These are phyloP conservation scores for Epizoanthus rinbou DNA, from an alignment of 92 coral and sea anemone genomes.

Conservation along the genomic window DNA sequence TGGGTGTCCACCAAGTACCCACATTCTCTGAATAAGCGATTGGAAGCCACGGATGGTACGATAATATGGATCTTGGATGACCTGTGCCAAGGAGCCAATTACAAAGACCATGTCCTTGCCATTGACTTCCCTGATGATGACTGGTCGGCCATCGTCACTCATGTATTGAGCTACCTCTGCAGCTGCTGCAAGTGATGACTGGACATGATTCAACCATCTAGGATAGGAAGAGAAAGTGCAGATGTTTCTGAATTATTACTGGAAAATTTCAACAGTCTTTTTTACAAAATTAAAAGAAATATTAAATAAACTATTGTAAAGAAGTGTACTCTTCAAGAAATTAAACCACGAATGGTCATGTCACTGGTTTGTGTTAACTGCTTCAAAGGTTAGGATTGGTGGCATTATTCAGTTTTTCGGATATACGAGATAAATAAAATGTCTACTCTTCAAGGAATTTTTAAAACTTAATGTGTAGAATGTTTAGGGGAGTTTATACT, in stretches of 20 bases:
- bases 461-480: no score
- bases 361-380: no score
- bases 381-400: no score
- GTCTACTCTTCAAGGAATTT: no score
- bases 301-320: neutral
- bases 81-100: constrained; percentile 81
- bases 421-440: no score
- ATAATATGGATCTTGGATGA: constrained; percentile 83
- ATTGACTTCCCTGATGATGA: constrained; percentile 79
- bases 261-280: neutral
- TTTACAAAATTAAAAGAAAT: no score
- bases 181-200: constrained; percentile 79
- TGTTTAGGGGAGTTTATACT: no score
- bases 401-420: no score
- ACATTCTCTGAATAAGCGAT: constrained; percentile 93
- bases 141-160: constrained; percentile 77
- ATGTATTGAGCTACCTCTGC: constrained; percentile 79
- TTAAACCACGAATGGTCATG: no score
- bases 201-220: constrained; percentile 79
- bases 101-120: constrained; percentile 92
- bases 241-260: neutral
- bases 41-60: constrained; percentile 97
- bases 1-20: constrained; percentile 98
- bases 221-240: neutral
- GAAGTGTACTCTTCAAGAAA: no score